Base-by-base conservation (phyloP, 2,113 vertebrate species). In the Rhegmatorhina hoffmannsi region DNA sequence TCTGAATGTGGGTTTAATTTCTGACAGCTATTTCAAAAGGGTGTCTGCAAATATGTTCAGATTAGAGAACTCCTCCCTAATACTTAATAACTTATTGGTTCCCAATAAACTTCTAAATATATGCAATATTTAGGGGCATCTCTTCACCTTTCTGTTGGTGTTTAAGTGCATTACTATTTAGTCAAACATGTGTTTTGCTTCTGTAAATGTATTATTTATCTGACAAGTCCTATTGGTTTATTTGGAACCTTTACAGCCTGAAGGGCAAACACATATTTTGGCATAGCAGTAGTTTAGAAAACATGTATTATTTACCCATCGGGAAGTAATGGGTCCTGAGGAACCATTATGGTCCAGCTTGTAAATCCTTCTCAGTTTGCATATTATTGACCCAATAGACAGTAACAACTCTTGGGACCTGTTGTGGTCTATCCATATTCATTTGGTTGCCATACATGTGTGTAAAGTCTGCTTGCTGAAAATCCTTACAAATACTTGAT, bases 301-400 rank as follows among this genome's bases (percentile, higher is more conserved):
- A 97, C 90, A 97, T 82, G 84, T 96, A 87, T 97, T 97, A 96
- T 95, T 97, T 98, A 97, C 94, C 86, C 53, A 90, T 90, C 14
- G 29, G 84, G 94, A 97, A 96, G 88, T 97, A 97, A 98, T 96
- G 92, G 95, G 89, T 97, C 95, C 97, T 90, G 52, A 88, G 97
- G 96, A 98, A 36, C 94, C 78, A 77, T 97, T 97, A 97, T 52
- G 87, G 82, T 66, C 76, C 94, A 74, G 92, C 82, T 94, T 95
- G 90, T 95, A 97, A 96, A 97, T 97, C 93, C 94, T 95, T 96
- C 92, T 95, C 81, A 94, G 91, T 89, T 96, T 92, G 92, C 80
- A 83, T 95, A 73, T 95, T 95, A 93, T 95, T 94, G 96, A 94
- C 84, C 96, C 95, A 96, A 82, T 52, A 90, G 95, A 94, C 72